phyloP scores from a whole-genome alignment of 2,888 invertebrate genomes.

The Blera fallax region DNA sequence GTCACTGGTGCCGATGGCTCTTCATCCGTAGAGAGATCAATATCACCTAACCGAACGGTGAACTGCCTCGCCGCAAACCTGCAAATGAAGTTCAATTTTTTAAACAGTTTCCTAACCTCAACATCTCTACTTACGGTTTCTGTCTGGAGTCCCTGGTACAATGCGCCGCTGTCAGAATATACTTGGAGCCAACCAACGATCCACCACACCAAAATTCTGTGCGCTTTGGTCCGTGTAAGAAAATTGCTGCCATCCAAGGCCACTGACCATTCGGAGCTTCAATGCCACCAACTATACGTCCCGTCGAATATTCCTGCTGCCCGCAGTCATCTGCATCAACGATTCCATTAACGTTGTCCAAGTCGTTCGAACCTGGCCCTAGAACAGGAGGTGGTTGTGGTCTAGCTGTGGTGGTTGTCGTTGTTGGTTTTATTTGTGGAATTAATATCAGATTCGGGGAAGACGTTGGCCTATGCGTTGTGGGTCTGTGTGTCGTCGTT shows the following conservation, averaged over 20 bases:
- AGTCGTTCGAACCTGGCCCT: constrained; percentile 74
- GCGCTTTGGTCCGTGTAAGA: constrained; percentile 91
- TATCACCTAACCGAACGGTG: constrained; percentile 93
- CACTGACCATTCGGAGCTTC: constrained; percentile 92
- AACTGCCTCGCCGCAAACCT: constrained; percentile 95
- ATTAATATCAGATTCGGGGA: constrained; percentile 77
- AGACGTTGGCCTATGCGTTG: constrained; percentile 77
- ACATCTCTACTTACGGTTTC: constrained; percentile 87
- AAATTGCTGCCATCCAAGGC: constrained; percentile 99
- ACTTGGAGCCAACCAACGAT: constrained; percentile 90
- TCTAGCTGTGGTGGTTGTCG: constrained; percentile 82
- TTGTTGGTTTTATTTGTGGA: constrained; percentile 82
- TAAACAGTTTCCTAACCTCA: background rate
- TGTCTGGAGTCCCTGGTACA: constrained; percentile 95
- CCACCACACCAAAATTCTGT: constrained; percentile 98
- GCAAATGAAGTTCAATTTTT: constrained; percentile 63
- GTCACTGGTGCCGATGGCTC: constrained; percentile 93
- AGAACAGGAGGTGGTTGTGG: constrained; percentile 82
- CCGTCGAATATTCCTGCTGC: constrained; percentile 90
- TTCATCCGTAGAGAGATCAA: constrained; percentile 91
- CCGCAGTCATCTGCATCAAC: constrained; percentile 87
- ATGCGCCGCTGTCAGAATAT: constrained; percentile 94
- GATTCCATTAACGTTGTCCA: constrained; percentile 77
- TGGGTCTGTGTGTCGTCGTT: constrained; percentile 80
- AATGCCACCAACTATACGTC: constrained; percentile 95